Base-by-base conservation (phyloP, 2,797 vertebrate species). In the Anguilla pacifica region DNA sequence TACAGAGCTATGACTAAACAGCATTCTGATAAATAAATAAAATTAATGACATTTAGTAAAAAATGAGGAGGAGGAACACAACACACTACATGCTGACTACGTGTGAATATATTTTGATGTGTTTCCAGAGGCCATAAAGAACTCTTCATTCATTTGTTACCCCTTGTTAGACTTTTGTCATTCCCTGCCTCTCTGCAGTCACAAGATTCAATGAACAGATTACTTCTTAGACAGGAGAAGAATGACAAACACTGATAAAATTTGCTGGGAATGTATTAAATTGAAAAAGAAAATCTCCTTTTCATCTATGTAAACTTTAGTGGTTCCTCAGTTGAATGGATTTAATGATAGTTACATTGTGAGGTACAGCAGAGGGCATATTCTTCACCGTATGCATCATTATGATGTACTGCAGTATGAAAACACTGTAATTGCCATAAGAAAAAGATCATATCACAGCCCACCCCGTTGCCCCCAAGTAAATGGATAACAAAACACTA, bases 401-500 rank as follows among this genome's bases (percentile, higher is more conserved):
- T 70, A 70, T 70, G 64, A 70, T 70, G 64, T 70, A 70, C 64
- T 28, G 64, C 28, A n/a, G 6, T 70, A 28, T n/a, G 64, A 70
- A 28, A 70, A 70, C 64, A 70, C 25, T 70, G 10, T 70, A 70
- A 70, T 70, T 70, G 64, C 64, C 10, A 10, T 28, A 70, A 70
- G 64, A 7, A 70, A 70, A 70, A 10, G 64, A 70, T n/a, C 28
- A 70, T 70, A 70, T 28, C 7, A 70, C 25, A 70, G 64, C 64
- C n/a, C 64, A 70, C 64, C n/a, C 64, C 64, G 22, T 70, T 15
- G 64, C 9, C 64, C 64, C 6, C n/a, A 70, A 70, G 64, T 70
- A 70, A 70, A 70, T 70, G n/a, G 25, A 70, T 70, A 70, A 70
- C 64, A 70, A 70, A 70, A 70, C 64, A 70, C 25, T n/a, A n/a